Evolutionary conservation across 1,140 invertebrate species (phyloP).

Genomic region (Gryllus bimaculatus): DNA sequence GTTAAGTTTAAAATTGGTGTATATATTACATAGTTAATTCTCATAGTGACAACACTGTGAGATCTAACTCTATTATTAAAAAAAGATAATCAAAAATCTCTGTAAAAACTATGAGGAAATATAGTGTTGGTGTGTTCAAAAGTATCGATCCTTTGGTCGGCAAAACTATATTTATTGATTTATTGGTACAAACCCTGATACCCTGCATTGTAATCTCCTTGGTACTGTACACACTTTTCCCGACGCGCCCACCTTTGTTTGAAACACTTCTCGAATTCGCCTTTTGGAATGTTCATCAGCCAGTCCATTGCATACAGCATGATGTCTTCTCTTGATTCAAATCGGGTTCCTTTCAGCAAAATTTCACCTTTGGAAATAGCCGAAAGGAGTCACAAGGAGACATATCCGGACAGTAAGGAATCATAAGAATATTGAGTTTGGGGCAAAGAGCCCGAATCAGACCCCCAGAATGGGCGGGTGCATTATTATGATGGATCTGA

Average conservation of each 20-base stretch:
- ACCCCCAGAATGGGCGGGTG: not conserved
- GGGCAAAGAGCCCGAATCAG: not conserved
- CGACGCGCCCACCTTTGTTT: not conserved
- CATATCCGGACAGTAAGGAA: not conserved
- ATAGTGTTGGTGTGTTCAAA: not conserved
- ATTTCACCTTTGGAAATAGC: conserved; percentile 12
- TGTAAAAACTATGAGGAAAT: too few species aligned
- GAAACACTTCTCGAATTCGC: conserved; percentile 10
- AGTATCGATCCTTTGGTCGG: not conserved
- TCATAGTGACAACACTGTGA: too few species aligned
- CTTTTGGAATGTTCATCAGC: conserved; percentile 14
- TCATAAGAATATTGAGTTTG: not conserved
- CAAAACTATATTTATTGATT: not conserved
- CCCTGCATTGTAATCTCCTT: not conserved
- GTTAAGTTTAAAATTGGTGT: too few species aligned
- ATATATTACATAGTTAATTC: too few species aligned
- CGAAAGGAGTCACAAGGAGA: not conserved
- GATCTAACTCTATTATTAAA: too few species aligned
- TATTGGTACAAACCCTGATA: not conserved
- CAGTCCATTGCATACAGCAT: conserved; percentile 9
- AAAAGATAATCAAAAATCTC: too few species aligned
- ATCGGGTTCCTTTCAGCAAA: not conserved
- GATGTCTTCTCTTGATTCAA: conserved; percentile 17
- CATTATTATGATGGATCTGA: not conserved
- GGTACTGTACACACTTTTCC: not conserved